A percentile compares a stretch with the other conserved stretches of the same genome.
These are phyloP conservation scores for Aphidius gifuensis DNA, from an alignment of 1,140 invertebrate species.

Conservation along the genomic window DNA sequence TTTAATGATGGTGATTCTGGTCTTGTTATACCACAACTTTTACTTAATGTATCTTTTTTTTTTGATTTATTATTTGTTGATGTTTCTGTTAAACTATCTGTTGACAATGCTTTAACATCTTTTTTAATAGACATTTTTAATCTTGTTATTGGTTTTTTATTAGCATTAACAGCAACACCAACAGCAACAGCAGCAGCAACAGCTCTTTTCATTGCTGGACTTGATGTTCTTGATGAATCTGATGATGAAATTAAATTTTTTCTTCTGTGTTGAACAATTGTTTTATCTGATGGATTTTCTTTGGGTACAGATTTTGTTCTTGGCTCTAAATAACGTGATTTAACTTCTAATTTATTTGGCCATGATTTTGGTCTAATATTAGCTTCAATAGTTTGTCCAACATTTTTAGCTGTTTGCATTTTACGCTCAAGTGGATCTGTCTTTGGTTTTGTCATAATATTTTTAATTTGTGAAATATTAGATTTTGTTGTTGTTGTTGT, in stretches of 20 bases:
- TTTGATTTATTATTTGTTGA: constrained; percentile 38
- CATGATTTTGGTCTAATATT: constrained; percentile 50
- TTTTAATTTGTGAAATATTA: constrained; percentile 35
- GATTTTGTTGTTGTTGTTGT: constrained; percentile 40
- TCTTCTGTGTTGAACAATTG: constrained; percentile 35
- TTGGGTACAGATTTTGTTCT: constrained; percentile 45
- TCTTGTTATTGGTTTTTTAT: constrained; percentile 45
- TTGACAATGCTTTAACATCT: constrained; percentile 52
- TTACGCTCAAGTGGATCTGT: constrained; percentile 50
- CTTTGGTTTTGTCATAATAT: constrained; percentile 48
- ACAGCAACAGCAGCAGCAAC: constrained; percentile 2
- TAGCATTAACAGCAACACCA: background rate
- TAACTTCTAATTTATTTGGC: constrained; percentile 56
- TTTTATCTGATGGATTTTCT: constrained; percentile 37
- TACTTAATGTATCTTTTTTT: constrained; percentile 41
- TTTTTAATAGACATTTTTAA: constrained; percentile 50
- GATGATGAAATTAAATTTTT: constrained; percentile 59
- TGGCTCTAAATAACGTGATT: constrained; percentile 60
- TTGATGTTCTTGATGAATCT: constrained; percentile 65
- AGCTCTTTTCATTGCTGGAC: constrained; percentile 62
- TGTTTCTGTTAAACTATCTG: constrained; percentile 54
- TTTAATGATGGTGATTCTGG: constrained; percentile 51
- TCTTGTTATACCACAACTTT: constrained; percentile 51
- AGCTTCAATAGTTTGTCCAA: constrained; percentile 27
- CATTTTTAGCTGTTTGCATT: constrained; percentile 44